Conservation (phyloP, 2,113 vertebrate genomes). For the Proterorhinus semilunaris region DNA sequence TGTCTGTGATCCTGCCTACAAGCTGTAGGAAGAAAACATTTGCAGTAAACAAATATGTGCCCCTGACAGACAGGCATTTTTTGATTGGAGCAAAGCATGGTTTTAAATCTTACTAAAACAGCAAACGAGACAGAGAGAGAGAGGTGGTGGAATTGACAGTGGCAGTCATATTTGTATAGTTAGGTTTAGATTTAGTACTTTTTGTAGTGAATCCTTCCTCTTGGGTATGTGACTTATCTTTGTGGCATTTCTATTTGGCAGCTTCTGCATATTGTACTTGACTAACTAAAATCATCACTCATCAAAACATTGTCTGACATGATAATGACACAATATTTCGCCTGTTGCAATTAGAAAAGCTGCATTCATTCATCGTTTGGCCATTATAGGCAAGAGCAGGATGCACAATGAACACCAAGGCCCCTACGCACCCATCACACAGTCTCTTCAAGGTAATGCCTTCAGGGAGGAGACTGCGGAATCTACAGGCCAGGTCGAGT, state of each 20-base stretch:
- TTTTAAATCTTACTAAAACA: conserved; percentile 7
- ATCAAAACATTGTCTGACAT: not conserved
- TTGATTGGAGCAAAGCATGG: not conserved
- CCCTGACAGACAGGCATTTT: not conserved
- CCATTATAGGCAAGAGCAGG: not conserved
- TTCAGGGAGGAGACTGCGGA: too few relatives aligned
- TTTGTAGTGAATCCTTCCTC: not conserved
- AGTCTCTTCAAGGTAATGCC: too few relatives aligned
- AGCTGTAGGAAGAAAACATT: conserved; percentile 24
- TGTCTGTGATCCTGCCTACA: conserved; percentile 54
- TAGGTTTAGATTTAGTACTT: too few relatives aligned
- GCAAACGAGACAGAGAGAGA: not conserved
- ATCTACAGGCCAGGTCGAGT: too few relatives aligned
- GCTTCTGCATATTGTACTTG: not conserved
- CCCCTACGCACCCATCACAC: too few relatives aligned
- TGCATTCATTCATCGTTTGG: not conserved
- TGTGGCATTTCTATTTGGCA: not conserved
- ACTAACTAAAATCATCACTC: not conserved
- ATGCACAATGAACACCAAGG: conserved; percentile 1
- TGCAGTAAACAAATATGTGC: conserved; percentile 42
- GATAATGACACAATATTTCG: not conserved
- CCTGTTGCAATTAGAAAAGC: not conserved
- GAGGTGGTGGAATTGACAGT: not conserved
- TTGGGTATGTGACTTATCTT: not conserved
- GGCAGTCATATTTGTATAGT: too few relatives aligned